phyloP scores from a whole-genome alignment of 2,888 invertebrate genomes.

The Diploptera punctata region DNA sequence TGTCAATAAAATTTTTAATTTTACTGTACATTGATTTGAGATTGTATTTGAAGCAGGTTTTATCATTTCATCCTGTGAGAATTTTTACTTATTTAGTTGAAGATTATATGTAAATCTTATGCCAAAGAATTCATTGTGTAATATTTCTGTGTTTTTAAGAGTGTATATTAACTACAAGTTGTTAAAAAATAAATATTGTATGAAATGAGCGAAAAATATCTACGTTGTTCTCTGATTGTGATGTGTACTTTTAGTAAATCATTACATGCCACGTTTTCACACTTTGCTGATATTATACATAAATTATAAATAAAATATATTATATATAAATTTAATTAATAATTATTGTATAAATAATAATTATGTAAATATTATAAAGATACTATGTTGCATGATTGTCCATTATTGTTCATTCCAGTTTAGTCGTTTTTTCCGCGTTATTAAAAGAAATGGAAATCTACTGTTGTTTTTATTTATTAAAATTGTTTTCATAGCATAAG shows the following conservation, averaged over 20 bases:
- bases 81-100: too few relatives aligned
- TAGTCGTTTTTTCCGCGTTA: conserved; percentile 27
- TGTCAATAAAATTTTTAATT: too few relatives aligned
- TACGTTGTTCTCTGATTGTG: conserved; percentile 1
- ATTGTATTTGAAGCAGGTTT: too few relatives aligned
- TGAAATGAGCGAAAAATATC: neutral
- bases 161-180: conserved; percentile 1
- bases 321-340: conserved; percentile 31
- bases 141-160: neutral
- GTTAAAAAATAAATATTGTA: neutral
- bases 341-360: conserved; percentile 21
- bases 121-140: conserved; percentile 9
- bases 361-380: conserved; percentile 31
- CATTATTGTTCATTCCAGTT: conserved; percentile 13
- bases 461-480: too few relatives aligned
- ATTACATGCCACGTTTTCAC: conserved; percentile 20
- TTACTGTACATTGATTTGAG: too few relatives aligned
- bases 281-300: conserved; percentile 29
- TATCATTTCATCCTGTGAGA: too few relatives aligned
- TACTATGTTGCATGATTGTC: conserved; percentile 33
- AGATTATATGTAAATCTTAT: neutral
- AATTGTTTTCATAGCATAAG: too few relatives aligned
- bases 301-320: conserved; percentile 16
- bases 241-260: conserved; percentile 5
- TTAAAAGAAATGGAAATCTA: too few relatives aligned